Evolutionary conservation across 2,797 vertebrate genomes (phyloP).

Genomic region (Pogoniulus pusillus): DNA sequence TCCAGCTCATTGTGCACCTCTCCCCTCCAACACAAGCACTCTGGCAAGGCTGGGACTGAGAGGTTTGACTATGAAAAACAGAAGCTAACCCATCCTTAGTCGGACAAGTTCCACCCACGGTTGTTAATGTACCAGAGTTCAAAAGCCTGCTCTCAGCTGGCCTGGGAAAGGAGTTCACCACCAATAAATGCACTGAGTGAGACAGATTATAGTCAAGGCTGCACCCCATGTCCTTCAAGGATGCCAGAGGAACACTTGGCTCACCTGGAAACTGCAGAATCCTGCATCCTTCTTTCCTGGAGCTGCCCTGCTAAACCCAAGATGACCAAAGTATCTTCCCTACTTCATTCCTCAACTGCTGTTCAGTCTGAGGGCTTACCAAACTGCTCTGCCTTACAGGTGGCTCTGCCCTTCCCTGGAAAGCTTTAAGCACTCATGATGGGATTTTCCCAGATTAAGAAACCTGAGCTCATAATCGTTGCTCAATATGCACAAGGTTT

Average conservation of each 20-base stretch:
- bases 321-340: neutral
- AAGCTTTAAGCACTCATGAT: neutral
- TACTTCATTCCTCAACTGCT: neutral
- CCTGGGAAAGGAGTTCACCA: neutral
- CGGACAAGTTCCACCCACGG: neutral
- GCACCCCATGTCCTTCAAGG: neutral
- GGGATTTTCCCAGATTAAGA: neutral
- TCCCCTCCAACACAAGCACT: rapidly evolving
- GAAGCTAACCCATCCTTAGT: neutral
- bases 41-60: neutral
- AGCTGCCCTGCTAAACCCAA: neutral
- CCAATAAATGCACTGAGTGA: neutral
- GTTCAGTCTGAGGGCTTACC: neutral
- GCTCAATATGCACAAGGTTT: neutral
- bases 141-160: neutral
- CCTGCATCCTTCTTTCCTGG: neutral
- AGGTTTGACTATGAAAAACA: neutral
- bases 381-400: neutral
- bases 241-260: neutral
- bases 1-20: rapidly evolving
- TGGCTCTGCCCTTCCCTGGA: neutral
- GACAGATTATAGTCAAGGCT: neutral
- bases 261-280: neutral
- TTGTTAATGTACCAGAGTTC: neutral
- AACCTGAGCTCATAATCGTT: neutral